phyloP scores from a whole-genome alignment of 92 coral and sea anemone species.

The Ricordea florida region DNA sequence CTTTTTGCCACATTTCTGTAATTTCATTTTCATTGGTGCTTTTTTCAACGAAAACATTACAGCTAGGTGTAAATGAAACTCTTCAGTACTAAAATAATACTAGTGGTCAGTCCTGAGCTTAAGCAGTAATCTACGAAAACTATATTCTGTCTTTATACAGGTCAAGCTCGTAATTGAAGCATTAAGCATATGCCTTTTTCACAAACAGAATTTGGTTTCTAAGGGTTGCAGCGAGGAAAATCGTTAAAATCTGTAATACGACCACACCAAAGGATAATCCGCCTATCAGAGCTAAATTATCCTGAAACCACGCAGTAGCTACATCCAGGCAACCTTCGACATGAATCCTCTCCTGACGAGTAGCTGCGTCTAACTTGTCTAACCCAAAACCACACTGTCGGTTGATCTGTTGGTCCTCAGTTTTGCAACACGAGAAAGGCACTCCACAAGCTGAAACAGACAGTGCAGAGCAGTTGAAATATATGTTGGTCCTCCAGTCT shows the following conservation, averaged over 20 bases:
- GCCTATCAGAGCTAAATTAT: constrained; percentile 44
- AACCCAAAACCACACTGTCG: constrained; percentile 87
- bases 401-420: constrained; percentile 50
- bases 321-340: constrained; percentile 74
- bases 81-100: too few species aligned
- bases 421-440: constrained; percentile 85
- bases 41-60: too few species aligned
- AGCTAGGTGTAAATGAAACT: too few species aligned
- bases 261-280: constrained; percentile 49
- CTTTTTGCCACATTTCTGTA: too few species aligned
- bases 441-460: constrained; percentile 76
- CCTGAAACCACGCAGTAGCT: constrained; percentile 61
- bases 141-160: too few species aligned
- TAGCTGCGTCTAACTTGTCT: not conserved
- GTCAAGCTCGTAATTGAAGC: too few species aligned
- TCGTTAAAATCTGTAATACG: constrained; percentile 30
- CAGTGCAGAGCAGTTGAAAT: constrained; percentile 81
- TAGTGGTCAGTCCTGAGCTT: too few species aligned
- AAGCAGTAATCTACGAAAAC: too few species aligned
- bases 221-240: constrained; percentile 54
- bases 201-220: constrained; percentile 40
- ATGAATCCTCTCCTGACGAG: constrained; percentile 34
- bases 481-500: constrained; percentile 84
- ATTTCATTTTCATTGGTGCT: too few species aligned
- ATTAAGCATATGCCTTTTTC: constrained; percentile 5